Base-by-base conservation (phyloP, 2,888 invertebrate genomes). In the Branchellion lobata region DNA sequence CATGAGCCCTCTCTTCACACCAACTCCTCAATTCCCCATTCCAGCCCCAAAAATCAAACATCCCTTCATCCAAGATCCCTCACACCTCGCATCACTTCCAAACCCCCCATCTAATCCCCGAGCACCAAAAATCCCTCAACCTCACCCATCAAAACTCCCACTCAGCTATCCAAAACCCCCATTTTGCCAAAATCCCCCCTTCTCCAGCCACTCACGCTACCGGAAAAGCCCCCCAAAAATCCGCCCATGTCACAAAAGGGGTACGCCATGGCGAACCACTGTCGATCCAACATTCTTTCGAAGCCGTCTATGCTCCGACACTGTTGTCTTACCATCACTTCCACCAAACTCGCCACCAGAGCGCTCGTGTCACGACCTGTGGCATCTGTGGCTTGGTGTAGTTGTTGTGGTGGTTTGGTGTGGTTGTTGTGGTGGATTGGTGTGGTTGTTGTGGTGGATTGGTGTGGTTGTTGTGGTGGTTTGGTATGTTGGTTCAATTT, bases 241-340 rank as follows among this genome's bases (percentile, higher is more conserved):
- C 85, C 86, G 29, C 86, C 84, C 73, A 89, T 83, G 57, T 84
- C 91, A 85, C 91, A 91, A 88, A 95, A 95, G 0, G 94, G 95
- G 88, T 97, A 96, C 34, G 96, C 96, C 82, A 95, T 89, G 0
- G 93, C 92, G 1, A 96, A 90, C 96, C 97, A 98, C 86, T 97
- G 96, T 86, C 96, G 94, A 88, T 96, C 95, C 79, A 97, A 89
- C 57, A 97, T 90, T 80, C 92, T 92, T 88, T 96, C 94, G 88
- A 97, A 95, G 78, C 96, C 96, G 61, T 90, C 90, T 81, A 93
- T 90, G 2, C 94, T 93, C 78, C 96, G 90, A 88, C 90, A 93
- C 86, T 92, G 89, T 0, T 94, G 92, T 89, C 97, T 96, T 80
- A 95, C 87, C 72, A 96, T 89, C 77, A 97, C 88, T 89, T 97